Evolutionary conservation across 2,113 vertebrate species (phyloP).

Genomic region (Chroicocephalus ridibundus): DNA sequence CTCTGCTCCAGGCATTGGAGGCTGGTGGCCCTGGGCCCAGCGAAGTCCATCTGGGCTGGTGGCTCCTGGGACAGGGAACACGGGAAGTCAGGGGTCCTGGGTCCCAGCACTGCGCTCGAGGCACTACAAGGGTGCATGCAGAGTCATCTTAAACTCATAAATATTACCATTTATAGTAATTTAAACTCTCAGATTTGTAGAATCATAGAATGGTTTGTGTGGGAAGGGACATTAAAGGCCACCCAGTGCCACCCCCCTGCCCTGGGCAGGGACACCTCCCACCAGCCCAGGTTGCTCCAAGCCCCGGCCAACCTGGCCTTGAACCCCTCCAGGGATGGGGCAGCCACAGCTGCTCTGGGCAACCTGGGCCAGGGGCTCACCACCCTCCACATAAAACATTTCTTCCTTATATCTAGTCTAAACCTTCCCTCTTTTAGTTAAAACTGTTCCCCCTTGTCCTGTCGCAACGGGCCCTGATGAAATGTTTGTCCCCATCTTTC

Average conservation of each 20-base stretch:
- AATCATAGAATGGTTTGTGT: not conserved
- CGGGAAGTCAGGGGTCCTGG: not conserved
- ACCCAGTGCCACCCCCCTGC: not conserved
- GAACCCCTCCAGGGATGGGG: not conserved
- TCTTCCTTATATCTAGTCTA: not conserved
- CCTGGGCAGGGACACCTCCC: not conserved
- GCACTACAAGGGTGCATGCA: rapidly evolving
- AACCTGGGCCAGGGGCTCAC: not conserved
- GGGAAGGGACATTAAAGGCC: not conserved
- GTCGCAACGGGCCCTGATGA: not conserved
- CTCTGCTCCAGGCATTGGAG: rapidly evolving
- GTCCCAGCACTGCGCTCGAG: not conserved
- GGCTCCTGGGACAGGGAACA: not conserved
- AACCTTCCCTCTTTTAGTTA: not conserved
- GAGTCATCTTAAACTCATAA: not conserved
- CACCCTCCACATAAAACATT: not conserved
- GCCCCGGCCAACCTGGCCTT: not conserved
- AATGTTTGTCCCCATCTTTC: too few relatives aligned
- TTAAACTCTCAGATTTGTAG: not conserved
- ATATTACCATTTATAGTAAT: rapidly evolving
- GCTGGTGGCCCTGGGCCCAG: not conserved
- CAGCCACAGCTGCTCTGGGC: not conserved
- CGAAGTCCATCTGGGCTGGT: not conserved
- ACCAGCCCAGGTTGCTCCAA: not conserved
- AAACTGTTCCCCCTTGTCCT: not conserved